Percentiles rank a stretch among this genome's conserved stretches.
These are phyloP conservation scores for Pogonocichla stellata DNA, from an alignment of 2,113 vertebrate genomes.

Conservation along the genomic window DNA sequence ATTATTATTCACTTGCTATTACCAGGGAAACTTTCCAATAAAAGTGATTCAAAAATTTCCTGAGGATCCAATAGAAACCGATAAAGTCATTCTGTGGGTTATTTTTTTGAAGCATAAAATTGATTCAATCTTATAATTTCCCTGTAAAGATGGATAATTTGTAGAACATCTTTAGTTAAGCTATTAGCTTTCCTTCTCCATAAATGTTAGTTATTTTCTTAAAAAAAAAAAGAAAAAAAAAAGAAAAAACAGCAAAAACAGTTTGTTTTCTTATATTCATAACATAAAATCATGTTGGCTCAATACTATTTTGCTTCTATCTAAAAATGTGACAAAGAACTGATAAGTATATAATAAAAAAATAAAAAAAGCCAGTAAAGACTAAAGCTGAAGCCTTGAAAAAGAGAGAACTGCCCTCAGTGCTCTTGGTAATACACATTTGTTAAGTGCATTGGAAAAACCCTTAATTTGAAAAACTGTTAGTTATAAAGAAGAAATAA, in stretches of 20 bases:
- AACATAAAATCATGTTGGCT: not conserved
- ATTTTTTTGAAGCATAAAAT: not conserved
- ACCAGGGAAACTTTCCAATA: not conserved
- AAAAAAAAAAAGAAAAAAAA: no score
- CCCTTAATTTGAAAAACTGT: not conserved
- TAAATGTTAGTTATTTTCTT: not conserved
- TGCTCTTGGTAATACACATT: not conserved
- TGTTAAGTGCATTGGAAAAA: not conserved
- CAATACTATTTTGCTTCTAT: not conserved
- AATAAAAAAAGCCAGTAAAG: not conserved
- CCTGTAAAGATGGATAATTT: not conserved
- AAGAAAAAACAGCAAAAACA: not conserved
- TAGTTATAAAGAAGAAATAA: not conserved
- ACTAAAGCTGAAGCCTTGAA: not conserved
- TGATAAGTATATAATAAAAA: not conserved
- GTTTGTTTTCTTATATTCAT: not conserved
- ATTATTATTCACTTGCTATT: not conserved
- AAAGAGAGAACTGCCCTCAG: not conserved
- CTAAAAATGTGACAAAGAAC: not conserved
- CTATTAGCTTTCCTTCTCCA: not conserved
- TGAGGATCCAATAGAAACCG: not conserved
- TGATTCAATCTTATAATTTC: not conserved
- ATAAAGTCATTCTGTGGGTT: rapidly evolving
- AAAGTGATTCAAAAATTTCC: not conserved
- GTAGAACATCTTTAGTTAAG: not conserved